Base-by-base conservation (phyloP, 2,888 invertebrate species). In the Drosophila algonquin region DNA sequence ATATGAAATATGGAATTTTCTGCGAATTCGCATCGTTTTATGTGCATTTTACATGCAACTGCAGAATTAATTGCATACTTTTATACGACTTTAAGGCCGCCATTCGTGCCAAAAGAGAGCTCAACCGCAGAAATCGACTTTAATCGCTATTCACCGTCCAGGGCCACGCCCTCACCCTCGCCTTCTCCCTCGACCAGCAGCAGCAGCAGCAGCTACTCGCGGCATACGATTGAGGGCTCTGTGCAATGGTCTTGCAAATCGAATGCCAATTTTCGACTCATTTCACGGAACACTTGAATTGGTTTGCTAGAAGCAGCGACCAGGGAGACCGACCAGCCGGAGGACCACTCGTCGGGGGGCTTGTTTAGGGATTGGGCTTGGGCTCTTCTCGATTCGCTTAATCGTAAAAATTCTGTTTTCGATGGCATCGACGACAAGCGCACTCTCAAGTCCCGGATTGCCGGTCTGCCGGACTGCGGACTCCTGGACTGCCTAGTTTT, bases 231-330 rank as follows among this genome's bases (percentile, higher is more conserved):
- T 35, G 73, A 10, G 56, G 46, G 73, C 86, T 59, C 44, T 84
- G 90, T 82, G 84, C 90, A 90, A 88, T 90, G 81, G 90, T 83
- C 86, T 81, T 80, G 87, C 84, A 91, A 90, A 90, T 91, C 89
- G 90, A 90, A 90, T 89, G 90, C 85, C 90, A 87, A 91, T 90
- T 91, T 89, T 81, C 89, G 82, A 89, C 82, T 89, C 89, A 90
- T 91, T 90, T 91, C 90, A 90, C 88, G 91, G 89, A 87, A 90
- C 90, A 90, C 89, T 91, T 89, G 81, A 80, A 85, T 78, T 84
- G 79, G 76, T 78, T 87, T 75, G 80, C 79, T 75, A 72, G 46
- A 57, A 48, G 51, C 47, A n/a, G 50, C 18, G 24, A 30, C 45
- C 4, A 35, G 35, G 35, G 40, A 18, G 32, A 32, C 24, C 51